Percentiles rank a stretch among this genome's conserved stretches.
Evolutionary conservation across 2,888 invertebrate species (phyloP).

Genomic region (Parnassius glacialis): DNA sequence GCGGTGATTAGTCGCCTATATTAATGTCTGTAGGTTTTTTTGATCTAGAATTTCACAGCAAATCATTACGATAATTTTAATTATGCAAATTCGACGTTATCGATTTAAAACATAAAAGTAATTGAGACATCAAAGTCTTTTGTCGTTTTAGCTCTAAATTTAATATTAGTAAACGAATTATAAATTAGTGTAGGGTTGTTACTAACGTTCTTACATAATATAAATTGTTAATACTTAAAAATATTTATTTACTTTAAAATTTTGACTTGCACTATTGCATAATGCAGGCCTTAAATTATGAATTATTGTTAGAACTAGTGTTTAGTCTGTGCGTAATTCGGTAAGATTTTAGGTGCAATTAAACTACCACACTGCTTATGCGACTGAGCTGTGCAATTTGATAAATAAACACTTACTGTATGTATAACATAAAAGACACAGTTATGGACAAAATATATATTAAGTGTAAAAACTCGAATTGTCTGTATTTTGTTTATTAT

Average conservation of each 20-base stretch:
- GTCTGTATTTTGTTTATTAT: too few species aligned
- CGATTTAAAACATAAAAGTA: background rate
- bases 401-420: conserved; percentile 14
- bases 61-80: conserved; percentile 18
- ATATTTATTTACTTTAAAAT: too few species aligned
- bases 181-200: conserved; percentile 4
- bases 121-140: conserved; percentile 23
- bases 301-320: background rate
- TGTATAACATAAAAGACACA: too few species aligned
- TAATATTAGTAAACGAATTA: background rate
- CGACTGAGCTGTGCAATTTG: conserved; percentile 14
- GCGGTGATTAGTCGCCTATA: conserved; percentile 15
- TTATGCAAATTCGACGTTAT: conserved; percentile 8
- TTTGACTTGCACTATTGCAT: too few species aligned
- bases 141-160: conserved; percentile 12
- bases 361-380: conserved; percentile 10
- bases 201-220: background rate
- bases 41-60: conserved; percentile 15
- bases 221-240: too few species aligned
- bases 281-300: too few species aligned
- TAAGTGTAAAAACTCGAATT: too few species aligned
- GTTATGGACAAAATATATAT: too few species aligned
- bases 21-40: conserved; percentile 9
- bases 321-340: conserved; percentile 6
- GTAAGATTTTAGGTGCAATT: conserved; percentile 4